Percentiles rank a stretch among this genome's conserved stretches.
Evolutionary conservation across 2,797 vertebrate species (phyloP).

Genomic region (Gobionotothen gibberifrons): DNA sequence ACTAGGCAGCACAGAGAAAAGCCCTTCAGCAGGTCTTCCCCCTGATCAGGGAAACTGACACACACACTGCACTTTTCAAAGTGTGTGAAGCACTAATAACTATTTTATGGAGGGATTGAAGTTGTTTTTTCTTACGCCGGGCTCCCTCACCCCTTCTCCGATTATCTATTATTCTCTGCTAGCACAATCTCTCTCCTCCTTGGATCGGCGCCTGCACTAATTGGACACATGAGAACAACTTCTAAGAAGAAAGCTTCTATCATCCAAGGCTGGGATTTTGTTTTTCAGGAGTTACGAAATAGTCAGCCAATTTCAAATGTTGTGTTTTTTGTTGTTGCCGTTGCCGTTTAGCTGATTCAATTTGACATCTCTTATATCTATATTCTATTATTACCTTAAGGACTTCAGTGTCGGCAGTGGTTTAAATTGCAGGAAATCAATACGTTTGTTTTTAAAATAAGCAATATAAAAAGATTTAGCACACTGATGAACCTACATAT

Average conservation of each 20-base stretch:
- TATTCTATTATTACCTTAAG: neutral
- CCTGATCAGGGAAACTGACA: slow-evolving; percentile 16
- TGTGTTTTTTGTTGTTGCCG: neutral
- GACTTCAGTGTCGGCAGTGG: neutral
- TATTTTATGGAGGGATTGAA: slow-evolving; percentile 1
- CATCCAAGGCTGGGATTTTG: neutral
- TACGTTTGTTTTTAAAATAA: too few species aligned
- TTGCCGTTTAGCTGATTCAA: neutral
- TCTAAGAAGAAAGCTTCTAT: slow-evolving; percentile 2
- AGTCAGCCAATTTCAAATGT: neutral
- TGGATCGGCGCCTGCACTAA: slow-evolving; percentile 30
- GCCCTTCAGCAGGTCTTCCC: slow-evolving; percentile 14
- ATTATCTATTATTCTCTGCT: slow-evolving; percentile 30
- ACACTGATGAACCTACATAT: too few species aligned
- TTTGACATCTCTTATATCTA: neutral
- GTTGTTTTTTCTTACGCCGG: slow-evolving; percentile 2
- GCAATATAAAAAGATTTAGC: too few species aligned
- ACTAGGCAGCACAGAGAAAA: slow-evolving; percentile 49
- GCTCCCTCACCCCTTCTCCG: slow-evolving; percentile 10
- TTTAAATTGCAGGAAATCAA: neutral
- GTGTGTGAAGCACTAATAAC: slow-evolving; percentile 19
- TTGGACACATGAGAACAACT: slow-evolving; percentile 30
- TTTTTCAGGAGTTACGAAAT: neutral
- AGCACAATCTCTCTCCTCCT: neutral
- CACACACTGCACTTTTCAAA: slow-evolving; percentile 18